Evolutionary conservation across 2,888 invertebrate genomes (phyloP).

Genomic region (Exocentrus adspersus): DNA sequence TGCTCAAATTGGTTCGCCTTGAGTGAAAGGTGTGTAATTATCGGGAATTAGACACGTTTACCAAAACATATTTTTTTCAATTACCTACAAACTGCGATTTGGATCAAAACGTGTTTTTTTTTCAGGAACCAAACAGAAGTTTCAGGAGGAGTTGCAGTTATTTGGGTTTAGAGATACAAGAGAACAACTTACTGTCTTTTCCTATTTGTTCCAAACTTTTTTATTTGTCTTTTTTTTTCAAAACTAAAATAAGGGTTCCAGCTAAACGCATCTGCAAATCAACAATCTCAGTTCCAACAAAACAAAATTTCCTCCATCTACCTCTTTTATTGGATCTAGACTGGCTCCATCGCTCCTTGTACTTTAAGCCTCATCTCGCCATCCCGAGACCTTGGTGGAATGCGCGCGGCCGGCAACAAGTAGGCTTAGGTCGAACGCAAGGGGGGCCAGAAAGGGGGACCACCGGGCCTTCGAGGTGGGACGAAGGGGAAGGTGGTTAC

Average conservation of each 20-base stretch:
- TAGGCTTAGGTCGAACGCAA: slow-evolving; percentile 52
- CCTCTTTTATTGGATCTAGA: too few species aligned
- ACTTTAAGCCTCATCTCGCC: slow-evolving; percentile 30
- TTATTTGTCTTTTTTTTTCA: neutral
- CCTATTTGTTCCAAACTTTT: neutral
- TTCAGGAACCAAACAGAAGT: too few species aligned
- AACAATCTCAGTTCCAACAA: neutral
- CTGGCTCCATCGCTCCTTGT: slow-evolving; percentile 18
- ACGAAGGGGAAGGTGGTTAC: slow-evolving; percentile 35
- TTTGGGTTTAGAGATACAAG: too few species aligned
- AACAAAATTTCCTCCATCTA: neutral
- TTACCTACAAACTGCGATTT: too few species aligned
- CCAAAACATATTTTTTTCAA: too few species aligned
- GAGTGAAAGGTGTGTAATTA: too few species aligned
- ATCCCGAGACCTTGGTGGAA: slow-evolving; percentile 47
- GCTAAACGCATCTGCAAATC: neutral
- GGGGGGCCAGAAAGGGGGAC: slow-evolving; percentile 40
- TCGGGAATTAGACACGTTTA: too few species aligned
- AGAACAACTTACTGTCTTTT: too few species aligned
- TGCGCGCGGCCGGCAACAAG: slow-evolving; percentile 50
- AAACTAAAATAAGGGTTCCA: neutral
- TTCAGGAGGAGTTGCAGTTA: too few species aligned
- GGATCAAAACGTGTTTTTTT: too few species aligned
- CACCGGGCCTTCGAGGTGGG: slow-evolving; percentile 36
- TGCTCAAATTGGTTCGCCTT: too few species aligned